phyloP scores from a whole-genome alignment of 2,113 vertebrate species.

The Oncorhynchus keta region DNA sequence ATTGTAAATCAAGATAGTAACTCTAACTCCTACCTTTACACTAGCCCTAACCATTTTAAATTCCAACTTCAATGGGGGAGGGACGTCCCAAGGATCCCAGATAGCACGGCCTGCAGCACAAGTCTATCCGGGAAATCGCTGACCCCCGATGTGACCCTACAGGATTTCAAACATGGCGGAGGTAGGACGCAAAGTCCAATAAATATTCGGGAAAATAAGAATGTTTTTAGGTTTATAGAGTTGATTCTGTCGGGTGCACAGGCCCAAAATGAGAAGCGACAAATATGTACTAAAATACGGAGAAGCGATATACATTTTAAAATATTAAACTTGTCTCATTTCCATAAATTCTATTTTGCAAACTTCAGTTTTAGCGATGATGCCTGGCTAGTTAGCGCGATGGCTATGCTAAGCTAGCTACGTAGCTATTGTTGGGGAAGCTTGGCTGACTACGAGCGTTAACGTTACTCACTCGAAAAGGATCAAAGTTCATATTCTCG shows the following conservation, averaged over 20 bases:
- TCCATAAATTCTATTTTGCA: conserved; percentile 54
- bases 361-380: conserved; percentile 60
- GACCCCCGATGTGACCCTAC: conserved; percentile 70
- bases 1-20: not conserved
- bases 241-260: not conserved
- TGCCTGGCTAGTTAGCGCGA: too few species aligned
- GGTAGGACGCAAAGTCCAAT: conserved; percentile 73
- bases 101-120: conserved; percentile 44
- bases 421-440: too few species aligned
- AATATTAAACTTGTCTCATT: not conserved
- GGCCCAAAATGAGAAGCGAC: not conserved
- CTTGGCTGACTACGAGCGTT: too few species aligned
- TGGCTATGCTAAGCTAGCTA: too few species aligned
- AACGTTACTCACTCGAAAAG: too few species aligned
- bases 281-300: not conserved
- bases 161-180: conserved; percentile 79
- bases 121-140: conserved; percentile 68
- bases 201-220: conserved; percentile 58
- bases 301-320: not conserved
- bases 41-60: too few species aligned
- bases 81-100: too few species aligned
- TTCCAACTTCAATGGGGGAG: too few species aligned
- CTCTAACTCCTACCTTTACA: too few species aligned
- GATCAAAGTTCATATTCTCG: too few species aligned
- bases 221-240: not conserved